Conservation (phyloP, 1,140 invertebrate genomes). For the Neuroterus valhalla region DNA sequence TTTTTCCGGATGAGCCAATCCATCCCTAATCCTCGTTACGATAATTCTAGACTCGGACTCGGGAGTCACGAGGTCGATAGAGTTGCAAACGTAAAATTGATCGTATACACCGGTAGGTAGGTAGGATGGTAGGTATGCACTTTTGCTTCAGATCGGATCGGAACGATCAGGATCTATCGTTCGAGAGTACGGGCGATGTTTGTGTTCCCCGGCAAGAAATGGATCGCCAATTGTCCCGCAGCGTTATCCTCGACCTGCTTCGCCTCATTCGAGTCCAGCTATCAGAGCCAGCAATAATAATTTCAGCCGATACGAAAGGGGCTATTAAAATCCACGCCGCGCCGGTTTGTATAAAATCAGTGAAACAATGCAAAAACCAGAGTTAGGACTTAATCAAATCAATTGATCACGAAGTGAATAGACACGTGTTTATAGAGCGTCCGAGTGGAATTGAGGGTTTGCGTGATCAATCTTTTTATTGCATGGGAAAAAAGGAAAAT, state of each 20-base stretch:
- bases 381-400: conserved; percentile 33
- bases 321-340: conserved; percentile 34
- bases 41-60: conserved; percentile 3
- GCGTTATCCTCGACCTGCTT: conserved; percentile 66
- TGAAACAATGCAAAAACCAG: not conserved
- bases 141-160: not conserved
- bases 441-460: not conserved
- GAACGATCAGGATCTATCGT: not conserved
- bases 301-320: conserved; percentile 25
- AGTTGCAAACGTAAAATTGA: conserved; percentile 15
- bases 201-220: conserved; percentile 43
- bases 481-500: not conserved
- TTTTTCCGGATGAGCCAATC: conserved; percentile 12
- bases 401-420: conserved; percentile 17
- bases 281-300: conserved; percentile 44
- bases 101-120: conserved; percentile 14
- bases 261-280: not conserved
- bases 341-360: conserved; percentile 17
- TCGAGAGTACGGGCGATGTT: conserved; percentile 2
- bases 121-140: conserved; percentile 7
- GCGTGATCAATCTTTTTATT: not conserved
- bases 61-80: conserved; percentile 14
- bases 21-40: conserved; percentile 12
- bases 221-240: conserved; percentile 56
- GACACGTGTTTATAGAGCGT: conserved; percentile 5